Base-by-base conservation (phyloP, 2,888 invertebrate genomes). In the Drosophila anomalipes region DNA sequence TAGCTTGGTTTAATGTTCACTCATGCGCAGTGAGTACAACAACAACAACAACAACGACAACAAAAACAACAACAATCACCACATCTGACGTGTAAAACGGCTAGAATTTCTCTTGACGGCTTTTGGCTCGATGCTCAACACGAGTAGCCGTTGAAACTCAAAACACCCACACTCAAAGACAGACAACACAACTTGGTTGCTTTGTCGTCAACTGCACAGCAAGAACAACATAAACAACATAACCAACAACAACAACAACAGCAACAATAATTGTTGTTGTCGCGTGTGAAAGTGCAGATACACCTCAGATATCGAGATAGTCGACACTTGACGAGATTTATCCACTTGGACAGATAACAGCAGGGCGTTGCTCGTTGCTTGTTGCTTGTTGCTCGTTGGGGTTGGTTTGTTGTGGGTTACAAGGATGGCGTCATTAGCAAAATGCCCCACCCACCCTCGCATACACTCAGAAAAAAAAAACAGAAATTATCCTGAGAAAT, bases 51-150 rank as follows among this genome's bases (percentile, higher is more conserved):
- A 3, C 61, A 73, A 32, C 54, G 59, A 61, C 63, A 67, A 51
- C 64, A 72, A 44, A 52, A 53, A 2, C 63, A 73, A 26, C 58
- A 64, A 61, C 63, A 72, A 51, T 41, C 56, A 70, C 82, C 74
- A 82, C 79, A 82, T 79, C 83, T 89, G 90, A 91, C 80, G 81
- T 82, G 77, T 71, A 84, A 91, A 79, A 79, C 90, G 91, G 91
- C 91, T 89, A 84, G 90, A 87, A 87, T 88, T 89, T 91, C 87
- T 77, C 70, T 82, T 76, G 79, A 71, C 81, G 65, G 81, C 79
- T 69, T 77, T 79, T 79, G 79, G 79, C 73, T 69, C 63, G 84
- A 72, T 69, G 91, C 86, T 87, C 63, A 87, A 87, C 85, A 87
- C 91, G 78, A 77, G 86, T 87, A 87, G 86, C 86, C 77, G 74